Evolutionary conservation across 2,797 vertebrate genomes (phyloP).

Genomic region (Siniperca undulata): DNA sequence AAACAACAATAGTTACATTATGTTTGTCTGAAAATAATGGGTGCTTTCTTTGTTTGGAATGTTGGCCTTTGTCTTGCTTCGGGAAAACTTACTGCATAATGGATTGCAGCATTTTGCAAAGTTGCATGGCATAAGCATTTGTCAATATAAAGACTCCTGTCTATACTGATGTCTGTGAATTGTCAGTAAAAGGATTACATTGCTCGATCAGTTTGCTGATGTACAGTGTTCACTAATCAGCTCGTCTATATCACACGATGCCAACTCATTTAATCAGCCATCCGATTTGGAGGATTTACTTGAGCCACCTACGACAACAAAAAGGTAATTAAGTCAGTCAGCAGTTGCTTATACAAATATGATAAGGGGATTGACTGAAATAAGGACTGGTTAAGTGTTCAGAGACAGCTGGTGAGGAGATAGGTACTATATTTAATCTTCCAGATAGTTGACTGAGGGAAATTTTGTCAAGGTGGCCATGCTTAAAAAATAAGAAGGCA

Average conservation of each 20-base stretch:
- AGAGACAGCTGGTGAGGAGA: conserved; percentile 31
- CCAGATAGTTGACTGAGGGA: conserved; percentile 39
- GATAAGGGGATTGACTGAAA: conserved; percentile 50
- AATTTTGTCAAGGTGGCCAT: conserved; percentile 31
- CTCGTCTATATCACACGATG: conserved; percentile 54
- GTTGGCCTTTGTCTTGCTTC: conserved; percentile 71
- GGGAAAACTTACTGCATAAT: conserved; percentile 59
- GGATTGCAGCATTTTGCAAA: conserved; percentile 70
- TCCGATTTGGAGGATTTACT: conserved; percentile 51
- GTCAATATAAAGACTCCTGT: conserved; percentile 71
- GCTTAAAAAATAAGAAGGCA: conserved; percentile 4
- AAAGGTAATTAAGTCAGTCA: conserved; percentile 50
- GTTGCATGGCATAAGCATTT: conserved; percentile 77
- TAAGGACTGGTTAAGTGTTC: conserved; percentile 31
- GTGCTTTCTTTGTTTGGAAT: conserved; percentile 73
- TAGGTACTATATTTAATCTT: conserved; percentile 38
- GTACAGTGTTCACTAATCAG: conserved; percentile 67
- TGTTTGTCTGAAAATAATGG: conserved; percentile 78
- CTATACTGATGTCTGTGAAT: conserved; percentile 73
- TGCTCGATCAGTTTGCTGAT: conserved; percentile 68
- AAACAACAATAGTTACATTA: conserved; percentile 74
- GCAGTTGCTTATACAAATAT: conserved; percentile 49
- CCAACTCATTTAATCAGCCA: conserved; percentile 49
- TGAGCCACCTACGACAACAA: conserved; percentile 45
- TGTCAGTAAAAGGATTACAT: conserved; percentile 62